Evolutionary conservation across 2,797 vertebrate species (phyloP).

Genomic region (Hemibagrus guttatus): DNA sequence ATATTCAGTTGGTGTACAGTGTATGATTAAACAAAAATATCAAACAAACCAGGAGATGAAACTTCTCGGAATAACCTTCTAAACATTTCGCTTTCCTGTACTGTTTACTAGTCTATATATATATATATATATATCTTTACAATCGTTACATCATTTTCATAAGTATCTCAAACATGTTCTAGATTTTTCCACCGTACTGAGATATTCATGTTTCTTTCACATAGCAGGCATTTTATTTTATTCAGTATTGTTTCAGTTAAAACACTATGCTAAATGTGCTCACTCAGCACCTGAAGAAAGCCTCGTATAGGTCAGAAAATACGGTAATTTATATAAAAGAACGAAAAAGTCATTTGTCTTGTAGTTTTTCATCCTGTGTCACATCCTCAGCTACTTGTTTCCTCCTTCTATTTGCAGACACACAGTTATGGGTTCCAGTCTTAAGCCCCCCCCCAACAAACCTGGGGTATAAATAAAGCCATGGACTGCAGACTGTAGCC

Average conservation of each 20-base stretch:
- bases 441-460: background rate
- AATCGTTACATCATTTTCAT: background rate
- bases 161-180: background rate
- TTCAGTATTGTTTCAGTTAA: background rate
- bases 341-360: background rate
- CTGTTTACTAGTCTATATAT: background rate
- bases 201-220: background rate
- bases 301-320: background rate
- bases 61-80: background rate
- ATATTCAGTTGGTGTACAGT: background rate
- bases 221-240: background rate
- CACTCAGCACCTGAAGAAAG: too few relatives aligned
- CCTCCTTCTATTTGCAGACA: background rate
- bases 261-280: too few relatives aligned
- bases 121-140: background rate
- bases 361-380: too few relatives aligned
- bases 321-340: background rate
- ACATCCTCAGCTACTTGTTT: background rate
- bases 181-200: background rate
- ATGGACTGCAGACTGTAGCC: conserved; percentile 40
- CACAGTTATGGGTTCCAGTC: background rate
- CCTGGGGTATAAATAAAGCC: conserved; percentile 37
- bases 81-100: background rate
- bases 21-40: background rate
- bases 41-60: background rate